These are phyloP conservation scores for Ictidomys tridecemlineatus DNA, from an alignment of 2,113 vertebrate genomes.

Conservation along the genomic window DNA sequence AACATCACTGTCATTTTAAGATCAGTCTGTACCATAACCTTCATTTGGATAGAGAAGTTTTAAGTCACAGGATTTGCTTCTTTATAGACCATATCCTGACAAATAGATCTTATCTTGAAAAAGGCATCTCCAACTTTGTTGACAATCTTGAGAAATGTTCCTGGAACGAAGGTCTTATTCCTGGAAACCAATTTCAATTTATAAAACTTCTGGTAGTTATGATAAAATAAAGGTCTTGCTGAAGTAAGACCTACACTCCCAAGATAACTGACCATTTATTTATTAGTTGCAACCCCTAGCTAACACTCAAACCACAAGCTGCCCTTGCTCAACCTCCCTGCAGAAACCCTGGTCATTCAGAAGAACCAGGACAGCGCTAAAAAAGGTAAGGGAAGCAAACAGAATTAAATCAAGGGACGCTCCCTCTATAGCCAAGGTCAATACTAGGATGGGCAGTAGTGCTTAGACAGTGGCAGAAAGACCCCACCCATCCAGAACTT, in stretches of 20 bases:
- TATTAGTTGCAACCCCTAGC: conserved; percentile 30
- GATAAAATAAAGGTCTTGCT: conserved; percentile 62
- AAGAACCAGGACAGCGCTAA: conserved; percentile 33
- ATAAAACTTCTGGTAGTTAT: conserved; percentile 74
- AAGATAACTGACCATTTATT: conserved; percentile 40
- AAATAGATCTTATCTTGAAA: conserved; percentile 67
- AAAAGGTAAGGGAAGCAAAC: conserved; percentile 46
- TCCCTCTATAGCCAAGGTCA: conserved; percentile 67
- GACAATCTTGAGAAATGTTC: conserved; percentile 65
- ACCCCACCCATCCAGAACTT: conserved; percentile 71
- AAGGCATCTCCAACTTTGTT: conserved; percentile 55
- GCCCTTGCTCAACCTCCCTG: background rate
- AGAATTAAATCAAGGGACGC: conserved; percentile 72
- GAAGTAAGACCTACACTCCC: conserved; percentile 59
- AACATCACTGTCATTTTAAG: background rate
- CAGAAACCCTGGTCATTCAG: conserved; percentile 38
- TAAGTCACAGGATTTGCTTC: conserved; percentile 39
- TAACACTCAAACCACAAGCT: conserved; percentile 18
- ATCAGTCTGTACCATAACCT: background rate
- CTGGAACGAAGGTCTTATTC: conserved; percentile 61
- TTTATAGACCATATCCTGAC: conserved; percentile 20
- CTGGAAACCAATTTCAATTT: conserved; percentile 74
- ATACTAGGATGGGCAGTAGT: conserved; percentile 28
- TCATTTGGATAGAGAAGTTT: conserved; percentile 53
- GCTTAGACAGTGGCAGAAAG: conserved; percentile 61